These are phyloP conservation scores for Dendrocincla tyrannina DNA, from an alignment of 2,797 vertebrate species.

Conservation along the genomic window DNA sequence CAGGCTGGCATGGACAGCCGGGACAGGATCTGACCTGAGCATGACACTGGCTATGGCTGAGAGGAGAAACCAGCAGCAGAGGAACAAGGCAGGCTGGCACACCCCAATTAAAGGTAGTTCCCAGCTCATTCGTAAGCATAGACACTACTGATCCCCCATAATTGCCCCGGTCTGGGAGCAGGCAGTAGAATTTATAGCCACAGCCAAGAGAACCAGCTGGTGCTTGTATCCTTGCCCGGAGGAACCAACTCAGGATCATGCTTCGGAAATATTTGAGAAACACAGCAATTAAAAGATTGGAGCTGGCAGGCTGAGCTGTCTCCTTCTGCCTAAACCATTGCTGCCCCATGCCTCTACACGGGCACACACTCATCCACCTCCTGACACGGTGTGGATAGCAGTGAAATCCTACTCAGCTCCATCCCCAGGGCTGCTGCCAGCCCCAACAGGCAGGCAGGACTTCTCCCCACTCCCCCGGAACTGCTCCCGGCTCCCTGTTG, in stretches of 20 bases:
- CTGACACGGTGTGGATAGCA: fast-evolving
- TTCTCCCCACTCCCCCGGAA: not conserved
- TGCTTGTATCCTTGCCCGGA: not conserved
- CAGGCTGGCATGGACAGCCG: fast-evolving
- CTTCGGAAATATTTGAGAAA: not conserved
- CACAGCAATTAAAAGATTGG: not conserved
- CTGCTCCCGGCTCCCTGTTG: not conserved
- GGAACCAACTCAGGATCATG: not conserved
- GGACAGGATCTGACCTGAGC: not conserved
- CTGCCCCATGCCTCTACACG: fast-evolving
- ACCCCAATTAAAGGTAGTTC: not conserved
- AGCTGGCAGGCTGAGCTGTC: not conserved
- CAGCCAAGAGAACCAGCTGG: not conserved
- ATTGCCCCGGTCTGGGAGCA: not conserved
- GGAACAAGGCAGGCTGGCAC: not conserved
- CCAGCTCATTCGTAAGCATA: not conserved
- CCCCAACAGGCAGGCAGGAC: not conserved
- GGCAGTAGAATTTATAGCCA: not conserved
- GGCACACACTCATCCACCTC: not conserved
- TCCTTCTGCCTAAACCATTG: not conserved
- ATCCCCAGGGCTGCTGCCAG: not conserved
- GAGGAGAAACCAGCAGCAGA: not conserved
- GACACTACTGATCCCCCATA: not conserved
- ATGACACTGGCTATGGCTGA: fast-evolving
- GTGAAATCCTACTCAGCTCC: not conserved